Evolutionary conservation across 2,113 vertebrate genomes (phyloP).

Genomic region (Apodemus sylvaticus): DNA sequence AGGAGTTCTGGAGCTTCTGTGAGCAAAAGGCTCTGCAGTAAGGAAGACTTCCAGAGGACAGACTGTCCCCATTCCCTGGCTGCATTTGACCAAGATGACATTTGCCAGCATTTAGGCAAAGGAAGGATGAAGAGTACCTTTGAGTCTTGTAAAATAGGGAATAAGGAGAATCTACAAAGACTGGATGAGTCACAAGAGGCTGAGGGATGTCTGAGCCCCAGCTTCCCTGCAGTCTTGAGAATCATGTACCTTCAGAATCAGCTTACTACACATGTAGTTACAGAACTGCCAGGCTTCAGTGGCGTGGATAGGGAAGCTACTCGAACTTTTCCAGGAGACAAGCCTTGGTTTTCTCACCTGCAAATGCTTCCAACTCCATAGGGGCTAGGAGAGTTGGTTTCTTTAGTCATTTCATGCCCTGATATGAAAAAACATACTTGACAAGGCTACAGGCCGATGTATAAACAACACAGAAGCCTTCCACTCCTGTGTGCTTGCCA

Average conservation of each 20-base stretch:
- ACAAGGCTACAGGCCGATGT: neutral
- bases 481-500: neutral
- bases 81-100: neutral
- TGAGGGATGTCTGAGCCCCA: neutral
- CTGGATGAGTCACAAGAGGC: accelerated
- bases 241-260: neutral
- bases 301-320: neutral
- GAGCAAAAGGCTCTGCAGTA: neutral
- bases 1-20: neutral
- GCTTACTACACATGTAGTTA: neutral
- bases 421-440: constrained; percentile 1
- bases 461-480: neutral
- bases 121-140: neutral
- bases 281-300: neutral
- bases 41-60: neutral
- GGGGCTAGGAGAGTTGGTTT: neutral
- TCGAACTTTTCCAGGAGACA: neutral
- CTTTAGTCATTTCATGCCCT: neutral
- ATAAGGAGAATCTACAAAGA: neutral
- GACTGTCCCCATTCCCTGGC: neutral
- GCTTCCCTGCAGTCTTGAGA: neutral
- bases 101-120: neutral
- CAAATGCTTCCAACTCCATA: neutral
- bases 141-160: too few species aligned
- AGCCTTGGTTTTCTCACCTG: neutral